These are phyloP conservation scores for Zootermopsis nevadensis DNA, from an alignment of 2,888 invertebrate species.

Conservation along the genomic window DNA sequence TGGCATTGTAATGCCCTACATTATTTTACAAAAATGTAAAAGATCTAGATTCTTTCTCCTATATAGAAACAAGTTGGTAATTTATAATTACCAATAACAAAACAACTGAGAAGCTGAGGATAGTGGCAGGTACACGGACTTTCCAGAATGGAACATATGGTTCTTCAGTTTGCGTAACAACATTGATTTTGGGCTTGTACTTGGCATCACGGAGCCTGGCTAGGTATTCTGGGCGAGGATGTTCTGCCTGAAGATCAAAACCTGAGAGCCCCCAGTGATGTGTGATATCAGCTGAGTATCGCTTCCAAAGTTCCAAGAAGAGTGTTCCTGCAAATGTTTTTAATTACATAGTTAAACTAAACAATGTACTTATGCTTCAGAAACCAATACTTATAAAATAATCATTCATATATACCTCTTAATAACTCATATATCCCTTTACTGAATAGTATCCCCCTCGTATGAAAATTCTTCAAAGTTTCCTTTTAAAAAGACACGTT, in stretches of 20 bases:
- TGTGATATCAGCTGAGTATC: conserved; percentile 80
- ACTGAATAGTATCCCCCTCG: too few species aligned
- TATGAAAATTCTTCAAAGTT: too few species aligned
- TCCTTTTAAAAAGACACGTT: too few species aligned
- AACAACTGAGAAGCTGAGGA: conserved; percentile 77
- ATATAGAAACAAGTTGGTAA: neutral
- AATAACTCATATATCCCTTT: too few species aligned
- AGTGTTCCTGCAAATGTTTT: conserved; percentile 67
- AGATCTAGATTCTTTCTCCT: too few species aligned
- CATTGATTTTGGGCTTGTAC: conserved; percentile 66
- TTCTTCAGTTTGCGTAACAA: conserved; percentile 71
- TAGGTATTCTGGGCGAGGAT: conserved; percentile 81
- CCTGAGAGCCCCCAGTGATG: conserved; percentile 86
- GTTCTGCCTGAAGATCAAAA: conserved; percentile 79
- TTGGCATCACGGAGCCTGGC: conserved; percentile 69
- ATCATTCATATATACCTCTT: too few species aligned
- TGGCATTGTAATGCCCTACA: too few species aligned
- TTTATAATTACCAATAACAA: conserved; percentile 64
- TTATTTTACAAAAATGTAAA: too few species aligned
- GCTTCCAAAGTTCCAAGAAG: conserved; percentile 87
- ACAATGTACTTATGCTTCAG: neutral
- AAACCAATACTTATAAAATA: too few species aligned
- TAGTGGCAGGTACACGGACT: conserved; percentile 75
- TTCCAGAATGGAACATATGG: conserved; percentile 83
- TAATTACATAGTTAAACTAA: too few species aligned